Conservation (phyloP, 1,140 invertebrate species). For the Bacillus rossius region DNA sequence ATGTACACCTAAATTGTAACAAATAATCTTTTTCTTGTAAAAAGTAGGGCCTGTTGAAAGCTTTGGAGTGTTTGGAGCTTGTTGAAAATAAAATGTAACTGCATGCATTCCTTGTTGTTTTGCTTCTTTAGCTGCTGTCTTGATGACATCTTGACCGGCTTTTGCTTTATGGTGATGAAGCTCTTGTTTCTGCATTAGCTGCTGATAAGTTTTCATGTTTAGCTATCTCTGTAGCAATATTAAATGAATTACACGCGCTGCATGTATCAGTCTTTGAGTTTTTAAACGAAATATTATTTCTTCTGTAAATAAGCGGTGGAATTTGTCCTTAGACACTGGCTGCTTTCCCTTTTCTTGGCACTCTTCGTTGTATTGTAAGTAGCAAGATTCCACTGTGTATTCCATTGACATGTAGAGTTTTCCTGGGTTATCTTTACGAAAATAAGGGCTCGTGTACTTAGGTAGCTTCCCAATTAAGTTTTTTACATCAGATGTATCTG, state of each 20-base stretch:
- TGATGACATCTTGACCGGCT: neutral
- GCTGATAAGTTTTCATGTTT: neutral
- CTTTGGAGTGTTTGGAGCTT: constrained; percentile 9
- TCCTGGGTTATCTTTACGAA: neutral
- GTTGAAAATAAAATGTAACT: constrained; percentile 14
- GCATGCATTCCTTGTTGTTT: neutral
- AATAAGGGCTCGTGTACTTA: constrained; percentile 3
- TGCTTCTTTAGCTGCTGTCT: neutral
- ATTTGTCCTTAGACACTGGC: neutral
- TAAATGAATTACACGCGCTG: neutral
- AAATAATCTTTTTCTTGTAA: constrained; percentile 14
- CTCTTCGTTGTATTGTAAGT: neutral
- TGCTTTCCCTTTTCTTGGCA: neutral
- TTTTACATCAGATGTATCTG: neutral
- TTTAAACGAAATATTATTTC: constrained; percentile 1
- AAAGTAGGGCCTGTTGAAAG: constrained; percentile 11
- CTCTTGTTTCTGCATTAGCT: neutral
- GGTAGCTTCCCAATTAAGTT: neutral
- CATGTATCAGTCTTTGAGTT: constrained; percentile 8
- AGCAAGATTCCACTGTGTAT: constrained; percentile 3
- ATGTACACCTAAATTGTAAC: constrained; percentile 9
- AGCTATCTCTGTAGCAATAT: neutral
- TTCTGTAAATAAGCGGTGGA: constrained; percentile 1
- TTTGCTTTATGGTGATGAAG: neutral
- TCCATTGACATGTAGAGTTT: constrained; percentile 12